Conservation (phyloP, 2,888 invertebrate species). For the Ectobius pallidus region DNA sequence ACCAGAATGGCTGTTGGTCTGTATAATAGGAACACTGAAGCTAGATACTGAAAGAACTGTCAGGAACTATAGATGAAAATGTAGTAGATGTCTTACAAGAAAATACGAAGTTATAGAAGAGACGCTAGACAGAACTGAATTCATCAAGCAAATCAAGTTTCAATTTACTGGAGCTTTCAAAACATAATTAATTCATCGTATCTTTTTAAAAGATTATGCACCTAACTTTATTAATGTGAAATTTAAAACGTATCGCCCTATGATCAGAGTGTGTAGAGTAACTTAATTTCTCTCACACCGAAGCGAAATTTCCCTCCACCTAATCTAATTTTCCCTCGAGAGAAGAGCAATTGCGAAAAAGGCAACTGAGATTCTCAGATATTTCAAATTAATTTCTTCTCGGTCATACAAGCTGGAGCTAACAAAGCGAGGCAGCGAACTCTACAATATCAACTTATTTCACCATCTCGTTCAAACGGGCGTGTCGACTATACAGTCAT, state of each 20-base stretch:
- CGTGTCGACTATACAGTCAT: too few relatives aligned
- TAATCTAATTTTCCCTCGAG: not conserved
- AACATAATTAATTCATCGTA: not conserved
- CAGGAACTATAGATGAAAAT: too few relatives aligned
- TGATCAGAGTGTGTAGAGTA: not conserved
- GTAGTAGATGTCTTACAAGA: too few relatives aligned
- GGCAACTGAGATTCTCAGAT: not conserved
- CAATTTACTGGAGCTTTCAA: not conserved
- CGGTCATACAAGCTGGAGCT: too few relatives aligned
- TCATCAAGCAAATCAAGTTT: conserved; percentile 9
- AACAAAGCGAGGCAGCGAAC: too few relatives aligned
- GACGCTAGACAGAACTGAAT: too few relatives aligned
- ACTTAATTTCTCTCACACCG: not conserved
- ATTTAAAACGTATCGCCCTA: not conserved
- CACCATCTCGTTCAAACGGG: too few relatives aligned
- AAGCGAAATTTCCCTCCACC: not conserved
- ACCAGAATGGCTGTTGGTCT: too few relatives aligned
- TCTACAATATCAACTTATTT: too few relatives aligned
- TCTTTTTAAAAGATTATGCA: not conserved
- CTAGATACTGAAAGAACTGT: too few relatives aligned
- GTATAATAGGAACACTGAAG: too few relatives aligned
- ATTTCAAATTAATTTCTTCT: not conserved
- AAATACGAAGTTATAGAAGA: too few relatives aligned
- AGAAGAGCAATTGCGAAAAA: not conserved
- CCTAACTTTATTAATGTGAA: conserved; percentile 1